Conservation (phyloP, 1,140 invertebrate species). For the Andricus grossulariae region DNA sequence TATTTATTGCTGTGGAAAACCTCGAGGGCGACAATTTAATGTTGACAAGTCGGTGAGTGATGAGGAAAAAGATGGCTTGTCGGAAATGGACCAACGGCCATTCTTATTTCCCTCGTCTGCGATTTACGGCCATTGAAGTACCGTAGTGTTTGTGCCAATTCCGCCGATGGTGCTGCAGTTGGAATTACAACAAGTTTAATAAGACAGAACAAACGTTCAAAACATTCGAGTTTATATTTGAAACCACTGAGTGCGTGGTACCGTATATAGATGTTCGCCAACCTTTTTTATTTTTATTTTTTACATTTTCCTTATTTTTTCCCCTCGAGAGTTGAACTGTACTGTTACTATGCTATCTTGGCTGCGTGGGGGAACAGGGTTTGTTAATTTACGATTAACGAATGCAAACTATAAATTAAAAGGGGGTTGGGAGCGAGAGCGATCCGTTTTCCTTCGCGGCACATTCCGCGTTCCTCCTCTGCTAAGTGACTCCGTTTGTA, state of each 20-base stretch:
- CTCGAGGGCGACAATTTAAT: slow-evolving; percentile 5
- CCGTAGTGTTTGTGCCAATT: too few species aligned
- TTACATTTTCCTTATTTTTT: not conserved
- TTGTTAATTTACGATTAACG: slow-evolving; percentile 31
- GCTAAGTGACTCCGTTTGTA: slow-evolving; percentile 17
- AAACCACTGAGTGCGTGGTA: not conserved
- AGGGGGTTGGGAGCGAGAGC: slow-evolving; percentile 15
- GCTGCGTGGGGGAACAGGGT: slow-evolving; percentile 23
- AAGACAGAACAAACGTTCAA: not conserved
- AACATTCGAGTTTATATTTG: slow-evolving; percentile 2
- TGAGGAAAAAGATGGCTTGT: not conserved
- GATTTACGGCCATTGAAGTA: too few species aligned
- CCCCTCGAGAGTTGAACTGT: not conserved
- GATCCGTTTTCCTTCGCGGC: slow-evolving; percentile 15
- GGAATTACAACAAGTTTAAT: not conserved
- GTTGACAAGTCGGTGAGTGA: not conserved
- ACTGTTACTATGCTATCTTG: slow-evolving; percentile 16
- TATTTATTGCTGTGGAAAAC: not conserved
- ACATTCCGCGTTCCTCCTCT: slow-evolving; percentile 25
- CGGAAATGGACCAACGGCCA: not conserved
- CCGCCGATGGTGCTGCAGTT: not conserved
- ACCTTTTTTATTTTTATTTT: too few species aligned
- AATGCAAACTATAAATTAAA: slow-evolving; percentile 28
- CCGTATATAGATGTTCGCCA: not conserved
- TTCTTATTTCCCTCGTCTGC: too few species aligned